A percentile compares a stretch with the other conserved stretches of the same genome.
Evolutionary conservation across 2,113 vertebrate genomes (phyloP).

Genomic region (Crotalus helleri): DNA sequence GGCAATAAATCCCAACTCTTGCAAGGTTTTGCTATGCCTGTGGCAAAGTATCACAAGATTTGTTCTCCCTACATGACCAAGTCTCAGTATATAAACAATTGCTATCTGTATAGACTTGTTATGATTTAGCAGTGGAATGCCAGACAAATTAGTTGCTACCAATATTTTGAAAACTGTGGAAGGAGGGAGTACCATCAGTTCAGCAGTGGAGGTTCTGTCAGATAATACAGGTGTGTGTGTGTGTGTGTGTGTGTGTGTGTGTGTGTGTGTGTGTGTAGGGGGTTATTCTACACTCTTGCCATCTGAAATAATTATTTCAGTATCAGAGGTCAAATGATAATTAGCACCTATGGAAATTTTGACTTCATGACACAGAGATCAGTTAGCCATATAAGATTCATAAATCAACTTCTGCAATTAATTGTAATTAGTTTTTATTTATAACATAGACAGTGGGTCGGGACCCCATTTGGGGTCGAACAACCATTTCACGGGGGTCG

Average conservation of each 20-base stretch:
- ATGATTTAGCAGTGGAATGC: background rate
- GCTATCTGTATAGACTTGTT: background rate
- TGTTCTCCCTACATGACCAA: background rate
- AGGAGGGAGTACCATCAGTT: background rate
- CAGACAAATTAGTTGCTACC: background rate
- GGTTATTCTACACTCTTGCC: background rate
- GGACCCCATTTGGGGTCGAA: no score
- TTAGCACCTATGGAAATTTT: background rate
- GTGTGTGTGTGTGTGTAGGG: background rate
- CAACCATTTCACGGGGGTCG: no score
- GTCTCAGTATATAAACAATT: background rate
- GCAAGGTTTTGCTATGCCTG: background rate
- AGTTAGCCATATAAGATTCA: background rate
- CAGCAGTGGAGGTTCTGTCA: background rate
- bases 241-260: background rate
- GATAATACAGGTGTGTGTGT: background rate
- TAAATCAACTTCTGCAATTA: background rate
- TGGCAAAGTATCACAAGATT: background rate
- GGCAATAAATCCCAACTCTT: background rate
- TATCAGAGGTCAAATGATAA: background rate
- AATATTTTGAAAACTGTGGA: background rate
- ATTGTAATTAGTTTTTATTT: background rate
- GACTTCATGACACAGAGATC: background rate
- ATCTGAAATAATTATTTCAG: background rate
- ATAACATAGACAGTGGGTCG: background rate